A percentile compares a stretch with the other conserved stretches of the same genome.
phyloP scores from a whole-genome alignment of 2,888 invertebrate genomes.

The Tineola bisselliella region DNA sequence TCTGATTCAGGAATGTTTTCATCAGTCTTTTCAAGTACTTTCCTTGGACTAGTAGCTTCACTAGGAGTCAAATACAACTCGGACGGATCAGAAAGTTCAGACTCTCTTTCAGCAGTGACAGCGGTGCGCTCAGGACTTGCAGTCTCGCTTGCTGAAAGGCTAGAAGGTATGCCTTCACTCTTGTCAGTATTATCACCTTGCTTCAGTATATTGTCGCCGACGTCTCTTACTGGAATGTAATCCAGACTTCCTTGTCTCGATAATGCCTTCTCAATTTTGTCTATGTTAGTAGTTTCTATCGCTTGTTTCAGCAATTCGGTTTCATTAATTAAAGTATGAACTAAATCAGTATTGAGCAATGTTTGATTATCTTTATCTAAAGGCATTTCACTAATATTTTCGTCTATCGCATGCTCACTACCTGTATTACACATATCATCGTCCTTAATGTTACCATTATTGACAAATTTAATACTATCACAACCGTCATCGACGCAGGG shows the following conservation, averaged over 20 bases:
- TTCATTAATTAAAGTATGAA: constrained; percentile 41
- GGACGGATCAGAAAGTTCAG: constrained; percentile 73
- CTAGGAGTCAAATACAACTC: constrained; percentile 76
- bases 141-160: constrained; percentile 57
- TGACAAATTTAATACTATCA: constrained; percentile 40
- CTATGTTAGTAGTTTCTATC: constrained; percentile 40
- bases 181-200: constrained; percentile 54
- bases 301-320: constrained; percentile 47
- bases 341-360: constrained; percentile 30
- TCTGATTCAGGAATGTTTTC: constrained; percentile 26
- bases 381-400: constrained; percentile 17
- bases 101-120: constrained; percentile 63
- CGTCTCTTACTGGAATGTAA: constrained; percentile 61
- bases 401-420: constrained; percentile 39
- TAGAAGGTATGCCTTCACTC: constrained; percentile 60
- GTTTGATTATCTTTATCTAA: constrained; percentile 23
- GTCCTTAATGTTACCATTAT: constrained; percentile 19
- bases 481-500: constrained; percentile 39
- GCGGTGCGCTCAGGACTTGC: constrained; percentile 57
- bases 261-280: constrained; percentile 42
- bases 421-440: constrained; percentile 20
- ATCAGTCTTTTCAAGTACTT: constrained; percentile 53
- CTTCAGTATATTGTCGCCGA: constrained; percentile 46
- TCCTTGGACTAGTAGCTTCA: constrained; percentile 66
- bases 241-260: constrained; percentile 57